Conservation (phyloP, 35 echinoderm and acorn worm species). For the Ptychodera flava region DNA sequence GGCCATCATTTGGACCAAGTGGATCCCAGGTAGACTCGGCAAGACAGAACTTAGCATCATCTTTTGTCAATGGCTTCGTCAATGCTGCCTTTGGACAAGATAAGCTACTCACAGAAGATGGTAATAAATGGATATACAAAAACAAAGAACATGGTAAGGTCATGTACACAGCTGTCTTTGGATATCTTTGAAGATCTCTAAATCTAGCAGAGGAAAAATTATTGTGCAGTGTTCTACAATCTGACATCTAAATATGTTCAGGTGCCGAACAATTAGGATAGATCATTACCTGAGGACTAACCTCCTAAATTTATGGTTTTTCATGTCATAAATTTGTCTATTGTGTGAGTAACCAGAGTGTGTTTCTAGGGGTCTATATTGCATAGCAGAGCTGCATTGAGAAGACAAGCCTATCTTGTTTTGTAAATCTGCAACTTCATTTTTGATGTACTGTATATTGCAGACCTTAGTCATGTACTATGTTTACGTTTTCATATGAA, state of each 20-base stretch:
- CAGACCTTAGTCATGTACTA: no score
- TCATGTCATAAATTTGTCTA: no score
- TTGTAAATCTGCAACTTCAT: no score
- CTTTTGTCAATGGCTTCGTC: constrained; percentile 93
- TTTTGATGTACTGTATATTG: no score
- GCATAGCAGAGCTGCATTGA: no score
- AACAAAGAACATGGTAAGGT: constrained; percentile 96
- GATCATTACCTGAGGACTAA: no score
- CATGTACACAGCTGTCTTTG: neutral
- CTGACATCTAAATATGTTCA: neutral
- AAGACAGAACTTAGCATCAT: constrained; percentile 78
- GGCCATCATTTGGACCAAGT: constrained; percentile 78
- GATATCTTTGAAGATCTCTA: neutral
- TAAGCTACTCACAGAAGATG: constrained; percentile 82
- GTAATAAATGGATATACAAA: constrained; percentile 97
- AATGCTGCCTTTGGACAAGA: constrained; percentile 95
- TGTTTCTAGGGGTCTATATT: no score
- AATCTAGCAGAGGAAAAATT: neutral
- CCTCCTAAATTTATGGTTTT: no score
- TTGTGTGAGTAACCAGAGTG: no score
- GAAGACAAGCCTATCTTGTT: no score
- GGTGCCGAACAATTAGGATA: neutral
- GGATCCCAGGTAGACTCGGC: constrained; percentile 84
- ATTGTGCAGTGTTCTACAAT: neutral
- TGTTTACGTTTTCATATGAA: no score